Evolutionary conservation across 2,797 vertebrate species (phyloP), one percentile per base, ranked within the genome.

Genomic region (Pseudochirops corinnae): DNA sequence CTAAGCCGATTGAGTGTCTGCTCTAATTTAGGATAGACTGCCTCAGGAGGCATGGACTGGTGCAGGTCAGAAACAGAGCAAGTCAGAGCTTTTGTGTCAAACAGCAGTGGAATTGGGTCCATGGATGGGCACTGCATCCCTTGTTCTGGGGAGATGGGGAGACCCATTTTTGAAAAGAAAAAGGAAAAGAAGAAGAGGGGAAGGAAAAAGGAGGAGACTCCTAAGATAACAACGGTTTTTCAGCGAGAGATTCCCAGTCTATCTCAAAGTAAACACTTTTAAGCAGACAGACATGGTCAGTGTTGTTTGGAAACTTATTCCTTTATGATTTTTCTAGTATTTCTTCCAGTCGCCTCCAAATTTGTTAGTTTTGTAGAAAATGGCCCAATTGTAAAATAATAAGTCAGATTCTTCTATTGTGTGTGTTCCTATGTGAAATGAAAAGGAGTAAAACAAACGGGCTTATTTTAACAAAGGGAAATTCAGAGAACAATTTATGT

Each of bases 331-430:
- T n/a, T 94, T 90, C 28, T 93, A 26, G 87, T 39, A 7, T 29
- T 91, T 90, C 57, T 93, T 95, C 7, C 55, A 93, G 13, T 95
- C 52, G 55, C 33, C 93, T 95, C 7, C n/a, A 93, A 67, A 90
- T 92, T 90, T 94, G 31, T 53, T 93, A 16, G 52, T 92, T 92
- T 24, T 62, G 0, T 53, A 93, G 39, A 93, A 62, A 92, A 60
- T 39, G 16, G 28, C 60, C 46, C 56, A 93, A 10, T 92, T 21
- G 31, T 57, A 93, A 56, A 92, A 31, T 18, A 52, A n/a, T 14
- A 96, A 93, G 46, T 94, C 74, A 26, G 74, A 87, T 3, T 21
- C 21, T 62, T n/a, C 56, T 91, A 91, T 55, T 24, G 55, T 62
- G 16, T 31, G 39, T 96, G 55, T 95, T 93, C 46, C 92, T 92